Base-by-base conservation (phyloP, 1,140 invertebrate species). In the Coelopa frigida region DNA sequence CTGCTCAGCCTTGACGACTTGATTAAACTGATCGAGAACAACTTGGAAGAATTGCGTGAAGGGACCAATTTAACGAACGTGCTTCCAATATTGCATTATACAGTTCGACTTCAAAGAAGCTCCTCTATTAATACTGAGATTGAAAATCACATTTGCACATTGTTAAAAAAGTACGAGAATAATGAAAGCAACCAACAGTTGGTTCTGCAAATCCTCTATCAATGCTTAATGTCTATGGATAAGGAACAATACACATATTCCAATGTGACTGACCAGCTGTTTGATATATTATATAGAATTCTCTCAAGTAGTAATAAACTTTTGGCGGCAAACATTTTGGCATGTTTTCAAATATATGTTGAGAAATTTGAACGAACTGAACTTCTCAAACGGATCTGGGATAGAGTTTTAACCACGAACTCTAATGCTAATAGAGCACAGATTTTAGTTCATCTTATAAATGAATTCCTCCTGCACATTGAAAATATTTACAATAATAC, bases 311-410 rank as follows among this genome's bases (percentile, higher is more conserved):
- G 46, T 52, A 11, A 50, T 41, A 26, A 49, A 49, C 32, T 22
- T 15, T 0, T 65, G 22, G 53, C 57, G 8, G 60, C 56, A 31
- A 58, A 59, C 29, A 31, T 60, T 17, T 33, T 65, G 2, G 44
- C 59, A 7, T 65, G 61, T 31, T 41, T 65, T 4, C 57, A 65
- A 29, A 27, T 62, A 11, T 58, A 65, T 24, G 23, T 29, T 0
- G 46, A 46, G 11, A 60, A 58, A 27, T 62, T 53, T 3, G 46
- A 50, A 0, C 45, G 54, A 15, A 42, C 44, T 21, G 50, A 52
- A 2, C 29, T 65, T n/a, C 21, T 65, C 2, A 31, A 48, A 4
- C 49, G 53, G 17, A 50, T 65, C 6, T 65, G 61, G 61, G 42
- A 46, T 1, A 35, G 54, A 2, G 48, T 57, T 53, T 52, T 55